A percentile compares a stretch with the other conserved stretches of the same genome.
These are phyloP conservation scores for Corbicula japonica DNA, from an alignment of 2,888 invertebrate genomes.

Conservation along the genomic window DNA sequence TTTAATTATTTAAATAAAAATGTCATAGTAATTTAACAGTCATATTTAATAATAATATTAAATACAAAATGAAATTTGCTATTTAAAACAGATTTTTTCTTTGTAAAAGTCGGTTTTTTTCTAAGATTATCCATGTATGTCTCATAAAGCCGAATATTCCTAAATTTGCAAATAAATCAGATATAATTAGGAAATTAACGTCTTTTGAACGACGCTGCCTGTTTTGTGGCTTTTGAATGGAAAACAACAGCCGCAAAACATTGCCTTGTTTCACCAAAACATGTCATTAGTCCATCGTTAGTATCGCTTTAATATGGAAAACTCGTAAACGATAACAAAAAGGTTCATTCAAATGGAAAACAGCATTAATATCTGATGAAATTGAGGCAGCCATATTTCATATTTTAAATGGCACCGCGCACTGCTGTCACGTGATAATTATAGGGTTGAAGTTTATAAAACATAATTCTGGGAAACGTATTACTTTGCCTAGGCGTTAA, in stretches of 20 bases:
- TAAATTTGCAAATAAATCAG: slow-evolving; percentile 59
- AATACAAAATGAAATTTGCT: no score
- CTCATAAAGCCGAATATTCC: slow-evolving; percentile 31
- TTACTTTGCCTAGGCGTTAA: no score
- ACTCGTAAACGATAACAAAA: slow-evolving; percentile 62
- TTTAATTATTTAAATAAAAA: no score
- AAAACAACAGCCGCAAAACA: slow-evolving; percentile 45
- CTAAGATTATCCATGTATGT: no score
- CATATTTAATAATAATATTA: no score
- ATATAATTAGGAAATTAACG: slow-evolving; percentile 61
- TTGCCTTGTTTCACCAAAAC: slow-evolving; percentile 28
- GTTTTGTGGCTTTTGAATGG: slow-evolving; percentile 52
- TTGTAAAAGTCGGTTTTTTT: no score
- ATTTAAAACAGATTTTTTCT: no score
- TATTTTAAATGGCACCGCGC: slow-evolving; percentile 61
- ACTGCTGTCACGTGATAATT: slow-evolving; percentile 63
- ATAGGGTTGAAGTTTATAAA: slow-evolving; percentile 52
- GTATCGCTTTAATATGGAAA: slow-evolving; percentile 61
- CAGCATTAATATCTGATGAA: slow-evolving; percentile 55
- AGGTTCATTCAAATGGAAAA: slow-evolving; percentile 58
- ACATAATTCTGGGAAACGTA: slow-evolving; percentile 43
- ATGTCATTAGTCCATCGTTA: slow-evolving; percentile 64
- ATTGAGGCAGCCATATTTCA: slow-evolving; percentile 58
- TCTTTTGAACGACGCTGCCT: slow-evolving; percentile 39
- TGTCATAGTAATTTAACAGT: no score